Conservation (phyloP, 2,113 vertebrate species). For the Arothron firmamentum region DNA sequence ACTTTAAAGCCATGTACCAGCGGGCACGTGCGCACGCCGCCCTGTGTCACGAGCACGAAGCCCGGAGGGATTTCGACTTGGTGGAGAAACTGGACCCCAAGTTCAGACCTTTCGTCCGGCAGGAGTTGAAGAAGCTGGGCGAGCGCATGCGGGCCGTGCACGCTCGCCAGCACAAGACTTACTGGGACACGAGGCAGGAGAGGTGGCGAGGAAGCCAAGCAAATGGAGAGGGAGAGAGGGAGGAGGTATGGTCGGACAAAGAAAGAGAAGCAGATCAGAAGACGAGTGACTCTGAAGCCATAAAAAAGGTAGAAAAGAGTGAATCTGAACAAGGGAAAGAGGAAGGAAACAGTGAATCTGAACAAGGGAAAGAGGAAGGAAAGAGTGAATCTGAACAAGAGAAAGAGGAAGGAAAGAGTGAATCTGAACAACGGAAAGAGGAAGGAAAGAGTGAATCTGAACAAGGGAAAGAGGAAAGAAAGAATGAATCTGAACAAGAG, state of each 20-base stretch:
- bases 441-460: not conserved
- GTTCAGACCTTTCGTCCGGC: conserved; percentile 68
- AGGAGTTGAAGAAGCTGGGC: conserved; percentile 75
- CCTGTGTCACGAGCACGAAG: conserved; percentile 75
- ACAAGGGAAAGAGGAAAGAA: not conserved
- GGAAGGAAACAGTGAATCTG: too few species aligned
- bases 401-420: too few species aligned
- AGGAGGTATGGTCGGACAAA: conserved; percentile 34
- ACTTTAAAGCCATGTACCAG: conserved; percentile 82
- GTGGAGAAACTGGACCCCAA: conserved; percentile 73
- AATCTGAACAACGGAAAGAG: too few species aligned
- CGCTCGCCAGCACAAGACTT: conserved; percentile 73
- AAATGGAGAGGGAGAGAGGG: conserved; percentile 19
- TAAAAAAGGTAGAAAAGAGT: not conserved
- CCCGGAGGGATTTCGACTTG: conserved; percentile 65
- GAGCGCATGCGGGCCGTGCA: conserved; percentile 72
- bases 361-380: too few species aligned
- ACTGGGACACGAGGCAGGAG: conserved; percentile 65
- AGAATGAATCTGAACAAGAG: not conserved
- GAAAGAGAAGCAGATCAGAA: conserved; percentile 11
- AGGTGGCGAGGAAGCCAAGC: conserved; percentile 62
- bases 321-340: not conserved
- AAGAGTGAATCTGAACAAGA: too few species aligned
- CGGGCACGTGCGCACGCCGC: conserved; percentile 76
- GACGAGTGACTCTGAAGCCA: not conserved